Percentiles rank a stretch among this genome's conserved stretches.
These are phyloP conservation scores for Chrysomela aeneicollis DNA, from an alignment of 2,888 invertebrate genomes.

Conservation along the genomic window DNA sequence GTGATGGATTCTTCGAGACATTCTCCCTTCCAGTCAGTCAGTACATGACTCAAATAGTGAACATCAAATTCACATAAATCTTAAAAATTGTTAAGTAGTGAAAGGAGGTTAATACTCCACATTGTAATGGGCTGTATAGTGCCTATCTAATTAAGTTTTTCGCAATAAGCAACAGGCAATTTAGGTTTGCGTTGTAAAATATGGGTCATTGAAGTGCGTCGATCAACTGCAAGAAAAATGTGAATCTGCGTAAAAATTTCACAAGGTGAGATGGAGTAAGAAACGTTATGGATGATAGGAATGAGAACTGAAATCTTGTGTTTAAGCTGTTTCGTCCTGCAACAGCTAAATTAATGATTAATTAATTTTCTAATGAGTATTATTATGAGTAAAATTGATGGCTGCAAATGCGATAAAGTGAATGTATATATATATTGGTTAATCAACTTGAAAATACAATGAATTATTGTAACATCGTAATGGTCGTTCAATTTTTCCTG, in stretches of 20 bases:
- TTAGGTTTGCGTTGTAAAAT: slow-evolving; percentile 16
- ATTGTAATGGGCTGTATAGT: slow-evolving; percentile 4
- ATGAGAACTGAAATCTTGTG: neutral
- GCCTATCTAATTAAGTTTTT: slow-evolving; percentile 15
- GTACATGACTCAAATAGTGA: neutral
- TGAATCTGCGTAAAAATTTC: slow-evolving; percentile 1
- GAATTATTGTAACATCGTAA: no score
- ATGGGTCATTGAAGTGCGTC: slow-evolving; percentile 21
- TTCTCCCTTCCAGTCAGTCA: neutral
- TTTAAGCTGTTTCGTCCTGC: neutral
- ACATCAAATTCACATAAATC: neutral
- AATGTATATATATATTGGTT: no score
- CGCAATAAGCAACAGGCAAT: slow-evolving; percentile 14
- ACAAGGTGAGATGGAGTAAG: slow-evolving; percentile 3
- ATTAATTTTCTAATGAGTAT: neutral
- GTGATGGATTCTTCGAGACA: no score
- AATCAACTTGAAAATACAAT: no score
- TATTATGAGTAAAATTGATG: no score
- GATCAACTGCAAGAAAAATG: neutral
- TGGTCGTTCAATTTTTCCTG: no score
- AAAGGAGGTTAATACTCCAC: slow-evolving; percentile 21
- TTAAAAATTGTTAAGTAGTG: slow-evolving; percentile 5
- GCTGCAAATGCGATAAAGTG: no score
- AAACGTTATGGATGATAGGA: neutral
- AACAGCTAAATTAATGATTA: neutral